phyloP scores from a whole-genome alignment of 2,888 invertebrate species.

The Ecdyonurus torrentis region DNA sequence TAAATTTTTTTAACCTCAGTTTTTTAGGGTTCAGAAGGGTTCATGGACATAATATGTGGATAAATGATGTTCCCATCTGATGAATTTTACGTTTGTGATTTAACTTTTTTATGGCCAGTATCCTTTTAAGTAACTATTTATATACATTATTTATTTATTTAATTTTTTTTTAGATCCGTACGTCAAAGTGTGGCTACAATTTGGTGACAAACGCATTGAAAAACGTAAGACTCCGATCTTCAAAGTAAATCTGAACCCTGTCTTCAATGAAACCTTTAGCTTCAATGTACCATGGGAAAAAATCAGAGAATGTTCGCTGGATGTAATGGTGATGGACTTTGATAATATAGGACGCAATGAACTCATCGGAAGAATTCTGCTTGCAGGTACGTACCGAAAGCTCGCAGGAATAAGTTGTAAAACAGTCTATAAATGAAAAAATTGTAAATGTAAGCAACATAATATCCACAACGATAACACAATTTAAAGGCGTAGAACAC shows the following conservation, averaged over 20 bases:
- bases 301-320: slow-evolving; percentile 83
- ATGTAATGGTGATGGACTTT: slow-evolving; percentile 94
- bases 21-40: too few species aligned
- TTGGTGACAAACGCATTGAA: slow-evolving; percentile 86
- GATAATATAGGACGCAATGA: slow-evolving; percentile 91
- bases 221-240: slow-evolving; percentile 91
- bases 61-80: too few species aligned
- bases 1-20: too few species aligned
- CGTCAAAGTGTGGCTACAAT: slow-evolving; percentile 95
- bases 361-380: slow-evolving; percentile 77
- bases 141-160: too few species aligned
- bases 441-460: neutral
- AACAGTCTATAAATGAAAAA: neutral
- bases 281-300: slow-evolving; percentile 97
- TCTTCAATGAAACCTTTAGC: slow-evolving; percentile 90
- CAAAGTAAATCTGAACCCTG: slow-evolving; percentile 85
- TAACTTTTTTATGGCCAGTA: too few species aligned
- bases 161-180: slow-evolving; percentile 69
- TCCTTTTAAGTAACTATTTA: too few species aligned
- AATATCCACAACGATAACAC: neutral
- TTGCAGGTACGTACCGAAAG: slow-evolving; percentile 53
- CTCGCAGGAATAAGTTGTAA: too few species aligned
- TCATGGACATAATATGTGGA: too few species aligned
- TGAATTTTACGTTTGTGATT: too few species aligned
- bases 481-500: too few species aligned